Evolutionary conservation across 2,888 invertebrate genomes (phyloP).

Genomic region (Amaurobius ferox): DNA sequence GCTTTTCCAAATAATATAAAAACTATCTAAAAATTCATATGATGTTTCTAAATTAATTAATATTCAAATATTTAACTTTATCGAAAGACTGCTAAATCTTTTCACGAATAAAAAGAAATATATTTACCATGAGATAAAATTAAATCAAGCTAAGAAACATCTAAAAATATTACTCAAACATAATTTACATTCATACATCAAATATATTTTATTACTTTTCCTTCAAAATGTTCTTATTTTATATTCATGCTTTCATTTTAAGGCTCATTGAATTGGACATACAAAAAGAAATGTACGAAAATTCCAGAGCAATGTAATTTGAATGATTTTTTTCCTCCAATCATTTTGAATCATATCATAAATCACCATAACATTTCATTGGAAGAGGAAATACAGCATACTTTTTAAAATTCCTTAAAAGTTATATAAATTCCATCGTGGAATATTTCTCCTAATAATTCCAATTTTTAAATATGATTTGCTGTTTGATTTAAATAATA

Average conservation of each 20-base stretch:
- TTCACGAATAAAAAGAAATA: too few species aligned
- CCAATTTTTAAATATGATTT: too few species aligned
- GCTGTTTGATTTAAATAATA: too few species aligned
- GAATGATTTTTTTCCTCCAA: slow-evolving; percentile 7
- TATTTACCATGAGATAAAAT: background rate
- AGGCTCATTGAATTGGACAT: slow-evolving; percentile 9
- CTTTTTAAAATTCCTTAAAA: background rate
- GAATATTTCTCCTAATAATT: too few species aligned
- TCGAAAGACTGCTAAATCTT: too few species aligned
- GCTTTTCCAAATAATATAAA: too few species aligned
- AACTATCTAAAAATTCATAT: too few species aligned
- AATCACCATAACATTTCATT: slow-evolving; percentile 5
- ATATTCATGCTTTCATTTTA: background rate
- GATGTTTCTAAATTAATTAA: too few species aligned
- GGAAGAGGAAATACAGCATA: background rate
- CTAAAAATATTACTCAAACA: background rate
- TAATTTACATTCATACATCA: slow-evolving; percentile 14
- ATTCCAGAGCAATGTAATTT: slow-evolving; percentile 5
- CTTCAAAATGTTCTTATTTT: slow-evolving; percentile 8
- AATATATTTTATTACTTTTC: slow-evolving; percentile 8
- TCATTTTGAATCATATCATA: slow-evolving; percentile 16
- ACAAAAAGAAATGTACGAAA: background rate
- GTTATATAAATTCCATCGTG: too few species aligned
- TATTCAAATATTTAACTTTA: too few species aligned
- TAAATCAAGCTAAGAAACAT: background rate